Conservation (phyloP, 2,113 vertebrate species). For the Cyprinodon brontotheroides region DNA sequence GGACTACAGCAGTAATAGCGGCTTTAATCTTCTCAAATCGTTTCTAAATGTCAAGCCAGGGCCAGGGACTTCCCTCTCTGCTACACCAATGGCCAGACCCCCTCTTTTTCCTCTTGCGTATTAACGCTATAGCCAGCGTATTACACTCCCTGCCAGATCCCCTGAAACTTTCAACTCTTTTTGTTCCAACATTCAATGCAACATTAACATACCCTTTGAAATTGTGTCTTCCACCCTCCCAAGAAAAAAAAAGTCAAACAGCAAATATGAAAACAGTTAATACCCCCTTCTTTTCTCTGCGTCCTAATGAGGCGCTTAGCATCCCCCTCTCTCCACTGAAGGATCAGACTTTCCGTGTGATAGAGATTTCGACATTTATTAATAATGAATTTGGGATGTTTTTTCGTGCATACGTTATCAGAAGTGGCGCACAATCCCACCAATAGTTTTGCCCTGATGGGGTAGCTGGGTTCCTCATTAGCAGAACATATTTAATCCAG, state of each 20-base stretch:
- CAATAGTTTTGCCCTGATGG: constrained; percentile 99
- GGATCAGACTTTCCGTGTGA: constrained; percentile 95
- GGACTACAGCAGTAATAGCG: constrained; percentile 83
- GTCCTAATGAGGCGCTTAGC: constrained; percentile 96
- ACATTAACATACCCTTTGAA: constrained; percentile 95
- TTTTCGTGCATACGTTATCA: constrained; percentile 95
- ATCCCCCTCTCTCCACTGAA: constrained; percentile 94
- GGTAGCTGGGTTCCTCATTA: constrained; percentile 99
- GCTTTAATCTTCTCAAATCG: constrained; percentile 98
- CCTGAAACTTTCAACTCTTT: constrained; percentile 91
- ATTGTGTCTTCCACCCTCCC: constrained; percentile 76
- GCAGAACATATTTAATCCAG: constrained; percentile 99
- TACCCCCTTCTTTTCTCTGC: constrained; percentile 75
- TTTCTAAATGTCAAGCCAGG: constrained; percentile 93
- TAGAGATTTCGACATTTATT: constrained; percentile 98
- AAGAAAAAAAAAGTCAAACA: constrained; percentile 85
- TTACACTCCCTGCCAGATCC: constrained; percentile 93
- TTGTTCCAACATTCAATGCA: constrained; percentile 95
- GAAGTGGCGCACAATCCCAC: constrained; percentile 98
- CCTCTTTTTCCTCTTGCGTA: constrained; percentile 46
- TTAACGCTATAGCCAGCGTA: constrained; percentile 86
- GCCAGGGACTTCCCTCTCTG: constrained; percentile 92
- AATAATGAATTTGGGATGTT: constrained; percentile 99
- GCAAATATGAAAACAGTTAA: constrained; percentile 97
- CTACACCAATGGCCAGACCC: constrained; percentile 88